Base-by-base conservation (phyloP, 2,797 vertebrate species). In the Perodicticus potto region DNA sequence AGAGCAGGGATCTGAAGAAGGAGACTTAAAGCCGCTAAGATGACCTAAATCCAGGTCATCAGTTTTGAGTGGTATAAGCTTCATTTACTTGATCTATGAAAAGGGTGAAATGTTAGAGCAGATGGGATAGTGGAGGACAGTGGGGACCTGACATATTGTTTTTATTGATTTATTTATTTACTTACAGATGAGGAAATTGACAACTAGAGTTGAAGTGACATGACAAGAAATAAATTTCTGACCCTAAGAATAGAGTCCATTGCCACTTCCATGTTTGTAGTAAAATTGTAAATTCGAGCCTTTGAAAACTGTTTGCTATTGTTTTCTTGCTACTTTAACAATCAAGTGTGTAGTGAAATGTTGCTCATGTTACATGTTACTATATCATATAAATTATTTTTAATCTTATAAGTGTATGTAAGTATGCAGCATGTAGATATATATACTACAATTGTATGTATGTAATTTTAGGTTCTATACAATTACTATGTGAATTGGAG, bases 61-160 rank as follows among this genome's bases (percentile, higher is more conserved):
- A 92, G 9, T 76, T 95, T 69, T 63, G 25, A 72, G 55, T 84
- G 40, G 23, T 72, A 14, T 40, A 93, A 70, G 73, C 43, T 92
- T 93, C 85, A 80, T 95, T 95, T 78, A 86, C 27, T 86, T 95
- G 82, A 97, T 97, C 65, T 86, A 89, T 95, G 74, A 94, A 77
- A 78, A 89, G 77, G 55, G 96, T 83, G 95, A 86, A 88, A 22
- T 45, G 25, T 88, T 88, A 85, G 69, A 93, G 88, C 53, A 94
- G 76, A 86, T 67, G 45, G 27, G 10, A 25, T n/a, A 25, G 11
- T 4, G 32, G 53, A 57, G 55, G 43, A 88, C 19, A 69, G 25
- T 25, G 65, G 40, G 67, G 27, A 53, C 29, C 19, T 37, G 19
- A 45, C 53, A 8, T 72, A 43, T 43, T 22, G 14, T 25, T 57